These are phyloP conservation scores for Stylophora pistillata DNA, from an alignment of 64 coral and sea anemone genomes.

Conservation along the genomic window DNA sequence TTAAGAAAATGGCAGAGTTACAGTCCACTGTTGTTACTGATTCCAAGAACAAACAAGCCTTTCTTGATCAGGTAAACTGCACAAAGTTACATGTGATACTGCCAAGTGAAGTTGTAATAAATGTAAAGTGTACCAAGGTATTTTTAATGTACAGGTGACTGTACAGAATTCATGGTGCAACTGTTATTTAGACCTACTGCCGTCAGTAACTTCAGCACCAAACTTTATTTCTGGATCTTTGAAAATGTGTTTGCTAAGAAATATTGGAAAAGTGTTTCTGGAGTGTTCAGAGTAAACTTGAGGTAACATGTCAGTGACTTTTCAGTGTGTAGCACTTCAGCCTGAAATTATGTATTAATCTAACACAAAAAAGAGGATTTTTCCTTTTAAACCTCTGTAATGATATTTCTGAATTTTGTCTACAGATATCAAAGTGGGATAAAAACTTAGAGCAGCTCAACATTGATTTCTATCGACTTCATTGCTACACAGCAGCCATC, in stretches of 20 bases:
- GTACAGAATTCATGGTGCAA: too few species aligned
- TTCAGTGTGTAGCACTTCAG: too few species aligned
- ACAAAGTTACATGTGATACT: neutral
- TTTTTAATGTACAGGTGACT: neutral
- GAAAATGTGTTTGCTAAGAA: too few species aligned
- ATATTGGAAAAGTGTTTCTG: too few species aligned
- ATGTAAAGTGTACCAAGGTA: neutral
- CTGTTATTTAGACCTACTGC: too few species aligned
- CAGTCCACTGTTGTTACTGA: conserved; percentile 96
- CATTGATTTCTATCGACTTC: conserved; percentile 86
- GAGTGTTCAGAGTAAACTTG: too few species aligned
- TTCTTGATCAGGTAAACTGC: conserved; percentile 82
- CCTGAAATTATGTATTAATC: too few species aligned
- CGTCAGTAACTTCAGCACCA: too few species aligned
- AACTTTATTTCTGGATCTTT: too few species aligned
- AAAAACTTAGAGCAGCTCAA: conserved; percentile 88
- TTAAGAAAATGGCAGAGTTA: conserved; percentile 99
- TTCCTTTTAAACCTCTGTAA: too few species aligned
- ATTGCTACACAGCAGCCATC: conserved; percentile 91
- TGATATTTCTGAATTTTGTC: neutral
- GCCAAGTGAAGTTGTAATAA: neutral
- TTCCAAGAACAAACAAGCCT: conserved; percentile 90
- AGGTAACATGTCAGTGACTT: too few species aligned
- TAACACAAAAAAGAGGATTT: too few species aligned
- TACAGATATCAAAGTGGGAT: conserved; percentile 96